Percentiles rank a stretch among this genome's conserved stretches.
These are phyloP conservation scores for Dorcus parallelipipedus DNA, from an alignment of 2,888 invertebrate genomes.

Conservation along the genomic window DNA sequence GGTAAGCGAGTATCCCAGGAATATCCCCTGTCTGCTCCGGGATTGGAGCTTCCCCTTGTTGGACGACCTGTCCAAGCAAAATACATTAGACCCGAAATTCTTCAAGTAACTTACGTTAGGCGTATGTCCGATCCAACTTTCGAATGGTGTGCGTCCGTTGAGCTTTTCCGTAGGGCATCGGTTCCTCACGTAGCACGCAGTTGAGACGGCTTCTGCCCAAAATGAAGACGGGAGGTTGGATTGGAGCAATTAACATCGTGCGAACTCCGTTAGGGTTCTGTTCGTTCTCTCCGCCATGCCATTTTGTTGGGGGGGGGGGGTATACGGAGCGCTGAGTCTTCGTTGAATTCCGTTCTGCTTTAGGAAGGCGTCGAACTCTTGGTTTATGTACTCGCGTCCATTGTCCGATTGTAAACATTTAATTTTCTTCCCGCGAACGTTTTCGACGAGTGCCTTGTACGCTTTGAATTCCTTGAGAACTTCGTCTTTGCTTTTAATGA, in stretches of 20 bases:
- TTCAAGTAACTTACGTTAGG: background rate
- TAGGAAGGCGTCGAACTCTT: conserved; percentile 17
- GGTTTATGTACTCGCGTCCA: conserved; percentile 21
- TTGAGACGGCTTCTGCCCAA: background rate
- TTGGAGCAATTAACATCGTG: conserved; percentile 30
- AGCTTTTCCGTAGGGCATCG: background rate
- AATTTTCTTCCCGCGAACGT: conserved; percentile 16
- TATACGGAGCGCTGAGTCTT: conserved; percentile 13
- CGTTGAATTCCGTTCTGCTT: conserved; percentile 20
- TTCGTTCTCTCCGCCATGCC: background rate
- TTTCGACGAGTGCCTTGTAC: conserved; percentile 24
- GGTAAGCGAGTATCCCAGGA: conserved; percentile 13
- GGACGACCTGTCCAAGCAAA: background rate
- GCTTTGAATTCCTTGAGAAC: conserved; percentile 20
- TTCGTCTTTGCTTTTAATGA: conserved; percentile 27
- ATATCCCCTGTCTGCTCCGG: conserved; percentile 13
- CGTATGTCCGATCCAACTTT: background rate
- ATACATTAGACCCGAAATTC: background rate
- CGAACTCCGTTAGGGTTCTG: background rate
- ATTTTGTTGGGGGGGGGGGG: background rate
- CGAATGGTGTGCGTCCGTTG: background rate
- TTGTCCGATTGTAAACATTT: conserved; percentile 25
- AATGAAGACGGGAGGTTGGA: background rate
- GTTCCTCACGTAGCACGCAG: conserved; percentile 25
- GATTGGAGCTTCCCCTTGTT: conserved; percentile 5